Evolutionary conservation across 1,140 invertebrate species (phyloP).

Genomic region (Sogatella furcifera): DNA sequence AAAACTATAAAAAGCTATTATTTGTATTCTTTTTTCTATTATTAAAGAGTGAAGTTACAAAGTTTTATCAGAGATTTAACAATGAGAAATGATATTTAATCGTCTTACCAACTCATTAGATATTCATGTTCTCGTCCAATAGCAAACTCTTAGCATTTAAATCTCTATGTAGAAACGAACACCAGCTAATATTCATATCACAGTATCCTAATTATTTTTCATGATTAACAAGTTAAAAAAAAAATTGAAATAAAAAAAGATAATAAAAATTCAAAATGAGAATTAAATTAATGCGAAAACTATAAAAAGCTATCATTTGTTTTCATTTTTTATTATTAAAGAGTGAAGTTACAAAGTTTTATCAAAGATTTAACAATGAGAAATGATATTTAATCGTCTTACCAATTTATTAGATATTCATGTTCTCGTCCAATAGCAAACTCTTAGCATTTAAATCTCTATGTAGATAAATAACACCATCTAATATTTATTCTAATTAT

Average conservation of each 20-base stretch:
- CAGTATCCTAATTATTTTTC: too few relatives aligned
- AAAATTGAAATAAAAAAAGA: neutral
- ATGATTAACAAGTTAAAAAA: too few relatives aligned
- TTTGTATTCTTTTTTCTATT: too few relatives aligned
- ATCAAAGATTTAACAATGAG: neutral
- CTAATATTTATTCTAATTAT: too few relatives aligned
- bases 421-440: conserved; percentile 82
- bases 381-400: conserved; percentile 6
- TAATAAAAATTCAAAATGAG: neutral
- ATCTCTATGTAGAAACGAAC: conserved; percentile 95
- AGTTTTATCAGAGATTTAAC: neutral
- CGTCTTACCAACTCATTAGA: conserved; percentile 76
- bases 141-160: conserved; percentile 94
- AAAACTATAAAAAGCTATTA: too few relatives aligned
- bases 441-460: conserved; percentile 96
- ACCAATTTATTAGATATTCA: conserved; percentile 90
- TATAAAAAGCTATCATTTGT: too few relatives aligned
- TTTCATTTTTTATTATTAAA: too few relatives aligned
- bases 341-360: too few relatives aligned
- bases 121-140: conserved; percentile 86
- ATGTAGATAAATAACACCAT: too few relatives aligned
- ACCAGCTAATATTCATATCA: too few relatives aligned
- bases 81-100: neutral
- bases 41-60: too few relatives aligned
- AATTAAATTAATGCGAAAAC: neutral